Base-by-base conservation (phyloP, 2,113 vertebrate genomes). In the Grantiella picta region DNA sequence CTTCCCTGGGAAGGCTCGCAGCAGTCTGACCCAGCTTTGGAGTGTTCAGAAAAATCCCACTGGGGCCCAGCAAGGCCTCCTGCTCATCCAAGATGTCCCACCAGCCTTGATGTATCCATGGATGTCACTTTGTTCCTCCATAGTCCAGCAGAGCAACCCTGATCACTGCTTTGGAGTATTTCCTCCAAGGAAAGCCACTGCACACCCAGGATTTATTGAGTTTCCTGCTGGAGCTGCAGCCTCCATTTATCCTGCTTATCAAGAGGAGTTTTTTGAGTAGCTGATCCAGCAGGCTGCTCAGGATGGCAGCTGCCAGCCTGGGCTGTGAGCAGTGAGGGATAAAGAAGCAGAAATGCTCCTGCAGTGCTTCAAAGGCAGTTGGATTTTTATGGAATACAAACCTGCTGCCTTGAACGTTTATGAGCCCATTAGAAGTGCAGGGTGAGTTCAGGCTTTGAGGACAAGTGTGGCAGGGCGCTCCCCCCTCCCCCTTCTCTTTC, bases 371-470 rank as follows among this genome's bases (percentile, higher is more conserved):
- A 45, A 78, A 84, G 54, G 68, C 35, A 50, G 15, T 25, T 83
- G 20, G 59, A 18, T 47, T 92, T 96, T 86, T 84, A 89, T 42
- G 50, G 80, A 65, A 65, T 23, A 66, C 21, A n/a, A 92, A 84
- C 60, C 77, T 78, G 42, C 69, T 89, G 73, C 77, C 87, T 78
- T 75, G 56, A 78, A 63, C 42, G 76, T 93, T 93, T 87, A 85
- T 72, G 73, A 85, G 70, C 22, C 53, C 54, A 38, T 82, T 64
- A 91, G 66, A 85, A 66, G 49, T 2, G 0, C 22, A 35, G 56
- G 18, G 21, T 71, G 71, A 82, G 50, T 57, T 88, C 78, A 65
- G 63, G 15, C 50, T 88, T 76, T 82, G 75, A 90, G 79, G 54
- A 60, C 36, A 68, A n/a, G n/a, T n/a, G n/a, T n/a, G n/a, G n/a